Evolutionary conservation across 2,888 invertebrate genomes (phyloP).

Genomic region (Phortica magna): DNA sequence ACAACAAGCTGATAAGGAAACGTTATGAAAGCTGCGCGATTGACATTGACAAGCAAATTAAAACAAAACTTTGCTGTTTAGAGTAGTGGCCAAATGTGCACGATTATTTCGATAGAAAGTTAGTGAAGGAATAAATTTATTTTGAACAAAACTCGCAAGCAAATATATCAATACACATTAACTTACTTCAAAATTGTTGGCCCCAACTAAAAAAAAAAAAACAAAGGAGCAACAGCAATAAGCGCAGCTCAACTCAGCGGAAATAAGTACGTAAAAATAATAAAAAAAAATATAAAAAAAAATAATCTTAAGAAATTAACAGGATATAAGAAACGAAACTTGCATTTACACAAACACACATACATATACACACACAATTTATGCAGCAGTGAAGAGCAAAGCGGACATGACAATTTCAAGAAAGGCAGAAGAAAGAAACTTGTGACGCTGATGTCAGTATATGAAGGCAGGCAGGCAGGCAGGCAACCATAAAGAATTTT

Average conservation of each 20-base stretch:
- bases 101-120: too few species aligned
- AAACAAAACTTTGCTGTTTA: too few species aligned
- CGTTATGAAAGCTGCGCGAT: not conserved
- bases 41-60: not conserved
- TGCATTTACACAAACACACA: not conserved
- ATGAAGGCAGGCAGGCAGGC: not conserved
- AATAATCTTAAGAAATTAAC: conserved; percentile 1
- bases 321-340: conserved; percentile 13
- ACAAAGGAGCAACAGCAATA: not conserved
- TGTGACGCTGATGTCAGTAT: too few species aligned
- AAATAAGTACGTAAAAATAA: conserved; percentile 16
- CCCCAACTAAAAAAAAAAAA: conserved; percentile 2
- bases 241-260: conserved; percentile 7
- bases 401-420: conserved; percentile 15
- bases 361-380: not conserved
- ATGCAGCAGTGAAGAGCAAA: not conserved
- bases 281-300: conserved; percentile 3
- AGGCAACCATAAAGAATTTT: conserved; percentile 18
- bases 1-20: too few species aligned
- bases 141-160: too few species aligned
- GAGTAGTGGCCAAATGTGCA: too few species aligned
- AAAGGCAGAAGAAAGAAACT: not conserved
- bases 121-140: too few species aligned
- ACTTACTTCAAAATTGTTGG: not conserved
- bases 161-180: too few species aligned